Evolutionary conservation across 2,888 invertebrate genomes (phyloP), one percentile per base, ranked within the genome.

Genomic region (Trimorus sp.): DNA sequence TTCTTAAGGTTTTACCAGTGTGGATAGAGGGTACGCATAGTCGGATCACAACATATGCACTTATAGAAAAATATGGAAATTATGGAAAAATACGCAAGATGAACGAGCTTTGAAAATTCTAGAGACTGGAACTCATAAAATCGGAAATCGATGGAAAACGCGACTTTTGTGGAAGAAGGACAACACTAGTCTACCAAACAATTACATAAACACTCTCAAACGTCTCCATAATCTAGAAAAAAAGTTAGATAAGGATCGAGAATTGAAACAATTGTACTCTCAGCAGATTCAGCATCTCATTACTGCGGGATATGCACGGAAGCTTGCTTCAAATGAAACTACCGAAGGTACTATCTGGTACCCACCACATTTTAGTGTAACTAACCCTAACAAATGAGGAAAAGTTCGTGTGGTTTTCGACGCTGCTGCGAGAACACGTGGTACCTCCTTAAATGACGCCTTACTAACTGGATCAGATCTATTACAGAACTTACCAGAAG

Each of bases 401-500:
- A 88, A 86, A 79, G 48, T 89, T 0, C 74, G 88, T 8, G 53
- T 89, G 0, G 88, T 89, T 0, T 88, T 89, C 63, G 89, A 89
- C 48, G 89, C 89, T 6, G 88, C 89, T 0, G 88, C 87, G 7
- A 79, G 84, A 42, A 73, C 66, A 1, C 85, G 86, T 6, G 26
- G 26, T 26, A 26, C 26, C 26, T 26, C 26, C 26, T 77, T 90
- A 0, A 86, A 89, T 49, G 85, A 86, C 16, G 8, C 7, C 7
- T 53, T 53, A 16, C 6, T 53, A 16, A 9, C 82, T 16, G 90
- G 90, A 0, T 89, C 90, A 0, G 89, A 89, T 38, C 58, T 88
- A 7, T 73, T 89, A 8, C 81, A 83, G 9, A 86, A 89, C 7
- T 71, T 92, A 49, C 75, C 87, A 1, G 88, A 88, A 2, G 87